Base-by-base conservation (phyloP, 2,888 invertebrate species). In the Amblyteles armatorius region DNA sequence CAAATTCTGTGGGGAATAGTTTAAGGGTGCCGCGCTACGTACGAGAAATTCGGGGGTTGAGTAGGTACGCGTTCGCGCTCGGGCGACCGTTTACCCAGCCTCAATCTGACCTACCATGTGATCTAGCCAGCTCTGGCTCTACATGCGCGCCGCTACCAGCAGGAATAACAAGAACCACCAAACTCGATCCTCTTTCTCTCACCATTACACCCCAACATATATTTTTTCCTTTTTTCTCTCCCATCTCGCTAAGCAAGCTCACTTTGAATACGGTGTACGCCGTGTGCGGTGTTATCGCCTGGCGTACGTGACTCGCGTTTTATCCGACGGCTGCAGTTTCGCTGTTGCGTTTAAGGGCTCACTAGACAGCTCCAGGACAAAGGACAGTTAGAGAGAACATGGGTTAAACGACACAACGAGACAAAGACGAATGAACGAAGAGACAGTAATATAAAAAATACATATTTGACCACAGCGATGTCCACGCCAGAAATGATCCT, bases 81-180 rank as follows among this genome's bases (percentile, higher is more conserved):
- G 90, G 90, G 88, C 88, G 91, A 91, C 89, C 90, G 91, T 92
- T 92, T 91, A 90, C 90, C 90, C 87, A 91, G 89, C 90, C 90
- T 91, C 92, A 92, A 92, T 92, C 92, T 90, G 88, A 89, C 81
- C 87, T 69, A 86, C 89, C 88, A 87, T 90, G 91, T 89, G 91
- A 92, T 92, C 91, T 89, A 48, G 89, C 86, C 88, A 79, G 76
- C 79, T 76, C 74, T 19, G 71, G 48, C 71, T 65, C 72, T 73
- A 48, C 57, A 82, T 79, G 60, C 65, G 74, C 74, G 79, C 79
- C 73, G 63, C 85, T 68, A 65, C 52, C 78, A 71, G 71, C 77
- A 55, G 48, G 55, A 79, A 79, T 76, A 84, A 82, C 87, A 82
- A 72, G 55, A 57, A 72, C 50, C 72, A 79, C 79, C 76, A 77